Evolutionary conservation across 2,888 invertebrate species (phyloP), one percentile per base, ranked within the genome.

Genomic region (Caenorhabditis doughertyi): DNA sequence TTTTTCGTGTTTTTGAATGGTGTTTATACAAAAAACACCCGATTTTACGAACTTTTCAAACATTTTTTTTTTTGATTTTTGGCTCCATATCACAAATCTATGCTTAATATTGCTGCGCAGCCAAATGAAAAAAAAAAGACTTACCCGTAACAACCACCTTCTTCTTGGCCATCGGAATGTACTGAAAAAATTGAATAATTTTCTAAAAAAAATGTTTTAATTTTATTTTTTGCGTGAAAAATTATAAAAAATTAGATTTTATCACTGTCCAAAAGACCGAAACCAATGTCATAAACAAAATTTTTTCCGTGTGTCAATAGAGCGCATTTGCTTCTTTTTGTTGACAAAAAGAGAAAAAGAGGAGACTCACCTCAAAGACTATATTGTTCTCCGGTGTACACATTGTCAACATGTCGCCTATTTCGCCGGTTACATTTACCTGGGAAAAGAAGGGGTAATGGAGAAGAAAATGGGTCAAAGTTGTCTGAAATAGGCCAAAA

Each of bases 131-230:
- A 51, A 23, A 51, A 47, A 51, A 56, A 29, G 49, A 55, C 62
- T 73, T 4, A 73, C 64, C 65, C 51, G 73, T 80, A n/a, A 80
- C 72, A 9, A 80, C 67, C 5, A 80, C 79, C 25, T 56, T 71
- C 27, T 44, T 44, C 16, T 51, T 65, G 13, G n/a, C 13, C 51
- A 62, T 60, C 44, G 39, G 55, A 35, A 16, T 51, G 21, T 23
- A 65, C 62, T 65, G 72, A 27, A 72, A 68, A 49, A 39, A 13
- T n/a, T n/a, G 18, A 16, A 47, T n/a, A 18, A 65, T 55, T 27
- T n/a, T n/a, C n/a, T n/a, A n/a, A 13, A 71, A 23, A 27, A 42
- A 2, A 16, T 9, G 5, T 32, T 32, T 32, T 32, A 7, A 32
- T 32, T 32, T 32, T 32, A 53, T 44, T 70, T 18, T 58, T 62